Conservation (phyloP, 2,888 invertebrate species). For the Leptopilina drosophilae region DNA sequence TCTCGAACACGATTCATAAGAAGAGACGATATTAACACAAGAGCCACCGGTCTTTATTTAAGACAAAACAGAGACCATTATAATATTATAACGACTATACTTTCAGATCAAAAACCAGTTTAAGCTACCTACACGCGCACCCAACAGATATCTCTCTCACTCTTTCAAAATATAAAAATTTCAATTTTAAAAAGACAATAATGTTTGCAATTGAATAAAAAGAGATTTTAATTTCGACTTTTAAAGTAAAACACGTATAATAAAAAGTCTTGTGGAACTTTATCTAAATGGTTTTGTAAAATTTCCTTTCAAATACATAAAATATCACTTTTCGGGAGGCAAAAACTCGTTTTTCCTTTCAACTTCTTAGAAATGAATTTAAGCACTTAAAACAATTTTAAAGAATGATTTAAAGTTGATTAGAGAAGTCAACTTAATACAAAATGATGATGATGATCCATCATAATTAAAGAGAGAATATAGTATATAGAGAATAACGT, state of each 20-base stretch:
- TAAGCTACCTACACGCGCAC: slow-evolving; percentile 47
- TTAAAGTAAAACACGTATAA: background rate
- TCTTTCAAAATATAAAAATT: slow-evolving; percentile 9
- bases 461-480: slow-evolving; percentile 44
- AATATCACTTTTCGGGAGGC: background rate
- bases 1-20: slow-evolving; percentile 48
- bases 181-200: background rate
- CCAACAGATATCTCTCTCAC: slow-evolving; percentile 34
- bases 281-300: background rate
- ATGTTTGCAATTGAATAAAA: background rate
- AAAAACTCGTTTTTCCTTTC: background rate
- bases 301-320: background rate
- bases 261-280: background rate
- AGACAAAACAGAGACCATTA: slow-evolving; percentile 23
- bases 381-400: background rate
- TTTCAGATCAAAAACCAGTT: slow-evolving; percentile 51
- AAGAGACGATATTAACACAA: slow-evolving; percentile 50
- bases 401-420: background rate
- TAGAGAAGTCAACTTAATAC: background rate
- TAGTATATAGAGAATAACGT: slow-evolving; percentile 10
- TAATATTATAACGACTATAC: slow-evolving; percentile 42
- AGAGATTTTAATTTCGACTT: background rate
- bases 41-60: slow-evolving; percentile 55
- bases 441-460: background rate
- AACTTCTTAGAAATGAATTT: background rate